These are phyloP conservation scores for Falco biarmicus DNA, from an alignment of 2,797 vertebrate species.

Conservation along the genomic window DNA sequence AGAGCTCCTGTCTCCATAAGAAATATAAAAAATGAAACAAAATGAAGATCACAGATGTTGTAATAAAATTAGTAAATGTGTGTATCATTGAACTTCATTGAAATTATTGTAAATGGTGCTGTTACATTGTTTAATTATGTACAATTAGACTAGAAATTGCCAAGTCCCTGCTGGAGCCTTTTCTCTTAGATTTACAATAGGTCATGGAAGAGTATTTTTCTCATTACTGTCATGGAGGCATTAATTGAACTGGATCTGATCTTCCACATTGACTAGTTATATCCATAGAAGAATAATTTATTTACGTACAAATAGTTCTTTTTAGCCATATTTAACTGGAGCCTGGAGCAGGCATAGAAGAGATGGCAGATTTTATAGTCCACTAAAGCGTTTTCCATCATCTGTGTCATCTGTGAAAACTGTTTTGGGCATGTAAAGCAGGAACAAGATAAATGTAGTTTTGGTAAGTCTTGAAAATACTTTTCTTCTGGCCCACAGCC, in stretches of 20 bases:
- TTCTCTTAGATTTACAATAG: constrained; percentile 54
- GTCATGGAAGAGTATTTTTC: constrained; percentile 35
- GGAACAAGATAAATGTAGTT: background rate
- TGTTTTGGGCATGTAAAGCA: background rate
- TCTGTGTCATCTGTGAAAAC: background rate
- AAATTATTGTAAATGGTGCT: constrained; percentile 34
- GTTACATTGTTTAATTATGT: constrained; percentile 48
- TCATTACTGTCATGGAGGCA: constrained; percentile 35
- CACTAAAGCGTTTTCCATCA: background rate
- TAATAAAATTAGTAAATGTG: constrained; percentile 20
- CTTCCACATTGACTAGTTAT: background rate
- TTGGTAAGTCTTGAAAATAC: background rate
- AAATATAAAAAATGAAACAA: background rate
- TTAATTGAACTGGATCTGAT: constrained; percentile 38
- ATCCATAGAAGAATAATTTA: constrained; percentile 6
- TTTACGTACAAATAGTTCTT: background rate
- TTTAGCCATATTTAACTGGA: constrained; percentile 27
- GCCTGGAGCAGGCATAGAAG: background rate
- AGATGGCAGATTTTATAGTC: constrained; percentile 7
- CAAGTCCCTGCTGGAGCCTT: constrained; percentile 30
- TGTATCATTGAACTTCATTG: constrained; percentile 25
- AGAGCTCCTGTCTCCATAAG: background rate
- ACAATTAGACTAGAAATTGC: constrained; percentile 40
- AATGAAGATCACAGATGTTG: constrained; percentile 23
- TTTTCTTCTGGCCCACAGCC: background rate